Evolutionary conservation across 2,113 vertebrate species (phyloP).

Genomic region (Gracilinanus agilis): DNA sequence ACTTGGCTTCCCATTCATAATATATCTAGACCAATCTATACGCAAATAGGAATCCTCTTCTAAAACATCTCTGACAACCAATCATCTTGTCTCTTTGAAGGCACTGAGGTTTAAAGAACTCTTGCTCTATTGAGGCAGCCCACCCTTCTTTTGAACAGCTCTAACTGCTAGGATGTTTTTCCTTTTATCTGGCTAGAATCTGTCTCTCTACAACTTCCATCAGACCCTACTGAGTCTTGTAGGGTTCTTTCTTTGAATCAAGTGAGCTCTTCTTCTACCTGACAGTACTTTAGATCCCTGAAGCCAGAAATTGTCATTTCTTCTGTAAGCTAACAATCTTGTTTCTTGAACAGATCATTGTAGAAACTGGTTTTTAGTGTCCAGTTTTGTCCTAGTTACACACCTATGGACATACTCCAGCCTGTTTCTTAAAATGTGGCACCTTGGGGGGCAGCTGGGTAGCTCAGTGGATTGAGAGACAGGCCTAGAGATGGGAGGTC

Average conservation of each 20-base stretch:
- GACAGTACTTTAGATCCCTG: neutral
- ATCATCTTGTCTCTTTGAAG: neutral
- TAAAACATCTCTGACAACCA: neutral
- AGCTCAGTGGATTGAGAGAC: too few species aligned
- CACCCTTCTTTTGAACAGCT: neutral
- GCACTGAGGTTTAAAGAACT: neutral
- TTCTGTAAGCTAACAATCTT: neutral
- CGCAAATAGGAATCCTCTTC: neutral
- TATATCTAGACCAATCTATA: neutral
- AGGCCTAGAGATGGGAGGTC: too few species aligned
- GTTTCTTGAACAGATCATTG: too few species aligned
- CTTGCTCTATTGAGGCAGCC: neutral
- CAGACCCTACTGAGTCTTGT: neutral
- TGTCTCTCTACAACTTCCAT: neutral
- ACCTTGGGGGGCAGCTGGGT: too few species aligned
- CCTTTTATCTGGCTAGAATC: neutral
- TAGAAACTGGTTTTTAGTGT: neutral
- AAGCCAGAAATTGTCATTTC: neutral
- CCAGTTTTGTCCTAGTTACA: neutral
- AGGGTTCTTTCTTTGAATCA: too few species aligned
- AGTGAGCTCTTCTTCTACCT: neutral
- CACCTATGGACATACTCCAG: neutral
- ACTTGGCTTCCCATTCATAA: neutral
- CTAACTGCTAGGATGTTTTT: neutral
- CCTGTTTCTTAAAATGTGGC: neutral